Base-by-base conservation (phyloP, 64 coral and sea anemone species). In the Orbicella faveolata region DNA sequence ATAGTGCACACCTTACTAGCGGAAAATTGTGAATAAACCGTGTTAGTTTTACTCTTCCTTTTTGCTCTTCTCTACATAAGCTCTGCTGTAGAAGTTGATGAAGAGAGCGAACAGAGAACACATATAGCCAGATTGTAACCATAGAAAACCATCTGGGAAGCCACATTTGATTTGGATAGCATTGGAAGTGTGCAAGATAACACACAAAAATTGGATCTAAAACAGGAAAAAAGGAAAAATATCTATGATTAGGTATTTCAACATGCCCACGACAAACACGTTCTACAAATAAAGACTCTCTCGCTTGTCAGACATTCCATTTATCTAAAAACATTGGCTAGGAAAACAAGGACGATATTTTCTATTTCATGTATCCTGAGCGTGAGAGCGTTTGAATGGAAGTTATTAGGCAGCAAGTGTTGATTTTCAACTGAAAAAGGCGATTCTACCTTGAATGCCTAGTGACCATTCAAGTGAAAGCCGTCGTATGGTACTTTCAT, bases 111-210 rank as follows among this genome's bases (percentile, higher is more conserved):
- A 52, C 23, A 94, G 79, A 73, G 83, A 88, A 23, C 92, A 94
- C 87, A 89, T 85, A 73, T 94, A 94, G 41, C 80, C 79, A 39
- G 87, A 84, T 69, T 86, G 88, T 18, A 94, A 88, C 87, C 80
- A 94, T 12, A 94, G 54, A 26, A 86, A 85, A 6, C 92, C 92
- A 75, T 94, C 85, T 77, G 79, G 87, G 65, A 94, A 94, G 61
- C 92, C 92, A 86, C 92, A 94, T 64, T 94, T 90, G 1, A 72
- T 74, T 77, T 72, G 92, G 41, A 94, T 90, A 55, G 86, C 92
- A 39, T 86, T 61, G 81, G 70, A 81, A 21, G 92, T 84, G 74
- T 94, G 92, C 9, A 78, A 73, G 4, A 83, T 44, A 33, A 94
- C 81, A 33, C 19, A 7, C 44, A 82, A 23, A 36, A 94, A 94